Evolutionary conservation across 1,140 invertebrate species (phyloP).

Genomic region (Drosophila triauraria): DNA sequence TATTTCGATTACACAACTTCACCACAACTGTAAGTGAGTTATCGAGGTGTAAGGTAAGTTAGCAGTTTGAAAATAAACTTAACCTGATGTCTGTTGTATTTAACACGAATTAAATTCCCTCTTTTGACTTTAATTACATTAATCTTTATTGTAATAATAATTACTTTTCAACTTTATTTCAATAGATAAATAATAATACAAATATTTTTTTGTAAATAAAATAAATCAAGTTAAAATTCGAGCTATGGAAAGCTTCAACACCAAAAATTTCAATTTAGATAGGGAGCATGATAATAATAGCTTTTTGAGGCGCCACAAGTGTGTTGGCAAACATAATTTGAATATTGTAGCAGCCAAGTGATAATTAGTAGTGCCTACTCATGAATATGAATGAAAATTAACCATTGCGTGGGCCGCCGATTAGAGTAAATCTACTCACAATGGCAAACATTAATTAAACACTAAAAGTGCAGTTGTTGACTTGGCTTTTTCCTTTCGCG

Average conservation of each 20-base stretch:
- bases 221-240: neutral
- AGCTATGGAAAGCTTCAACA: too few species aligned
- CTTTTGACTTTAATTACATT: too few species aligned
- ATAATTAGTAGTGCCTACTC: conserved; percentile 21
- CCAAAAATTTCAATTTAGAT: neutral
- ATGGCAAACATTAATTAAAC: conserved; percentile 27
- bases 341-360: conserved; percentile 8
- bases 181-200: too few species aligned
- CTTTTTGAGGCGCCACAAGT: conserved; percentile 5
- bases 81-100: neutral
- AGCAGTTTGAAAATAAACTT: neutral
- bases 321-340: conserved; percentile 6
- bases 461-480: conserved; percentile 22
- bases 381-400: conserved; percentile 28
- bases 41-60: neutral
- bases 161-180: too few species aligned
- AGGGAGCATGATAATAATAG: too few species aligned
- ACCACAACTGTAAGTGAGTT: neutral
- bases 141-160: too few species aligned
- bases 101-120: too few species aligned
- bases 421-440: conserved; percentile 14
- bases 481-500: conserved; percentile 43
- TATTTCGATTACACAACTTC: neutral
- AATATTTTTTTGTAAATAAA: neutral
- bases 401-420: conserved; percentile 7